Evolutionary conservation across 2,888 invertebrate genomes (phyloP).

Genomic region (Limnephilus lunatus): DNA sequence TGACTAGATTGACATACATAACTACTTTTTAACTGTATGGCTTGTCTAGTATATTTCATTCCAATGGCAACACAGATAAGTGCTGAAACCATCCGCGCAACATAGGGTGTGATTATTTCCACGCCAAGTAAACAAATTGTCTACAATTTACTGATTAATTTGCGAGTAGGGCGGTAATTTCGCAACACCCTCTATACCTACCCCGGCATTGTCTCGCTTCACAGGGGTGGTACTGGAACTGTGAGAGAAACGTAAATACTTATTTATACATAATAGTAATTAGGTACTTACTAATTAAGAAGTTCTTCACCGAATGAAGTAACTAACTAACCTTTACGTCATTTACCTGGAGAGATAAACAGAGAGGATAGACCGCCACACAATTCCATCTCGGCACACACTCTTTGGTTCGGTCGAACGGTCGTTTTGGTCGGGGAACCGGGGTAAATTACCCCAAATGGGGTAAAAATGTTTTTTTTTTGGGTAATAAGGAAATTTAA

Average conservation of each 20-base stretch:
- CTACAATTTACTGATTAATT: conserved; percentile 30
- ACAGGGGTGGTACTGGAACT: background rate
- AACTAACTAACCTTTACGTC: too few species aligned
- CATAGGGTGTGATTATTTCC: conserved; percentile 31
- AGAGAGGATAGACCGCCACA: too few species aligned
- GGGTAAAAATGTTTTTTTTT: too few species aligned
- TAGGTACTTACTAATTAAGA: too few species aligned
- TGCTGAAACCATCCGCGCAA: background rate
- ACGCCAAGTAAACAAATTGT: conserved; percentile 28
- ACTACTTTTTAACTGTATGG: background rate
- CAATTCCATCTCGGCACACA: too few species aligned
- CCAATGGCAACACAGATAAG: background rate
- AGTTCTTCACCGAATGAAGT: too few species aligned
- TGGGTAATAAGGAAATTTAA: too few species aligned
- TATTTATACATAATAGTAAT: background rate
- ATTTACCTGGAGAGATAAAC: too few species aligned
- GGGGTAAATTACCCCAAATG: too few species aligned
- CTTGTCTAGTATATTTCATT: background rate
- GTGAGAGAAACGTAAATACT: background rate
- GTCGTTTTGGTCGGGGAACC: too few species aligned
- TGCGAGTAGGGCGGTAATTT: conserved; percentile 17
- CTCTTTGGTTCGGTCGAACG: too few species aligned
- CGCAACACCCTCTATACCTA: background rate
- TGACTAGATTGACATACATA: too few species aligned
- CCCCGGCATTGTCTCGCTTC: background rate